These are phyloP conservation scores for Rousettus madagascariensis DNA, from an alignment of 2,797 vertebrate genomes.

Conservation along the genomic window DNA sequence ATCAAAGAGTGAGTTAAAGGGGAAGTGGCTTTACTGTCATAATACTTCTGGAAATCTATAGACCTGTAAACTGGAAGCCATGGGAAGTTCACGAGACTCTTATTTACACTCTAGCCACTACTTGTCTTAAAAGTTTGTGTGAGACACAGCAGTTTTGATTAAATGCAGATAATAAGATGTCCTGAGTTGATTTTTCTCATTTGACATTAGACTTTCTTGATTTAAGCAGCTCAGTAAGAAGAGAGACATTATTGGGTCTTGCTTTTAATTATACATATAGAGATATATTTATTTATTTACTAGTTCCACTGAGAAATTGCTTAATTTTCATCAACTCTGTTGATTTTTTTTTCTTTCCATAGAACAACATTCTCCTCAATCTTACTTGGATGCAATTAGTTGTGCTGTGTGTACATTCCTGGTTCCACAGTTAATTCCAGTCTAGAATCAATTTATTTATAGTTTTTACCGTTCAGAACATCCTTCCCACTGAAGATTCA, in stretches of 20 bases:
- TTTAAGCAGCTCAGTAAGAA: constrained; percentile 61
- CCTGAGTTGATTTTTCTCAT: constrained; percentile 66
- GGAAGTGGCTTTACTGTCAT: not conserved
- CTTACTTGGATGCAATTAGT: constrained; percentile 33
- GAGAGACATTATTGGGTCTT: constrained; percentile 48
- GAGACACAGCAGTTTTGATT: constrained; percentile 49
- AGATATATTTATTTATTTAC: constrained; percentile 64
- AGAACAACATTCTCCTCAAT: constrained; percentile 44
- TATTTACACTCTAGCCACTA: not conserved
- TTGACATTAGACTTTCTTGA: constrained; percentile 61
- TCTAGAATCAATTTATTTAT: constrained; percentile 41
- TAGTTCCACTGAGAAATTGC: constrained; percentile 50
- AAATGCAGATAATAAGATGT: constrained; percentile 54
- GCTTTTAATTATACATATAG: constrained; percentile 61
- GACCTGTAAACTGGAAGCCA: not conserved
- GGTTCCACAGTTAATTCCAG: constrained; percentile 44
- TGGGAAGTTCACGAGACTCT: not conserved
- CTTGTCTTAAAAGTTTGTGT: not conserved
- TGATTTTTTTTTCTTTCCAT: not conserved
- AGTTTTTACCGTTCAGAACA: constrained; percentile 12
- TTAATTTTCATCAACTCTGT: constrained; percentile 55
- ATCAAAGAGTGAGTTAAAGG: not conserved
- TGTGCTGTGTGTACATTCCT: constrained; percentile 51
- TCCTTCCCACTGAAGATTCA: not conserved
- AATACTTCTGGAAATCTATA: not conserved